A percentile compares a stretch with the other conserved stretches of the same genome.
Conservation (phyloP, 2,888 invertebrate genomes). For the Apodemia hepburni region DNA sequence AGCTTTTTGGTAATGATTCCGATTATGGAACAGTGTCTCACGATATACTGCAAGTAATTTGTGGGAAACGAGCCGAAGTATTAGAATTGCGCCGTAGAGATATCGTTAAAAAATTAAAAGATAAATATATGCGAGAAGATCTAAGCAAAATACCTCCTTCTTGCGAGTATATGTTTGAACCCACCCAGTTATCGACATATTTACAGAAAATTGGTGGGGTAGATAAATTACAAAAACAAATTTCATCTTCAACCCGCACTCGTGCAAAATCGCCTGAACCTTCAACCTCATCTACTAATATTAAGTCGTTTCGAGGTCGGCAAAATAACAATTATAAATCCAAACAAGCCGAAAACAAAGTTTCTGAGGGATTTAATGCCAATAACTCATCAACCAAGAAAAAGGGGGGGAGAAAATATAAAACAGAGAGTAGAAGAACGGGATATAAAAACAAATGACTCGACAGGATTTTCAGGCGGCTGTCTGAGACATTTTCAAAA, state of each 20-base stretch:
- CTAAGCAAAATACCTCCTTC: conserved; percentile 20
- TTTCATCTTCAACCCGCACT: neutral
- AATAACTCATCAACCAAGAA: conserved; percentile 38
- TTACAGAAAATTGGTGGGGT: conserved; percentile 17
- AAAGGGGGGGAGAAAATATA: conserved; percentile 6
- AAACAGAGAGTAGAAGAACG: neutral
- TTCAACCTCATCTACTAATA: conserved; percentile 2
- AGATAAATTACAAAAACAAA: conserved; percentile 11
- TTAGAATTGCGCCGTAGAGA: conserved; percentile 15
- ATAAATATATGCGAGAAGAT: conserved; percentile 16
- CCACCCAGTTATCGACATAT: conserved; percentile 8
- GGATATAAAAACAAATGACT: conserved; percentile 1
- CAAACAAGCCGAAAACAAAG: neutral
- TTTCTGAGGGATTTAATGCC: conserved; percentile 17
- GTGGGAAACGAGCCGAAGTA: neutral
- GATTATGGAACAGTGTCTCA: conserved; percentile 24
- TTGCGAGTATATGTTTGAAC: conserved; percentile 24
- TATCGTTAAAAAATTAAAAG: conserved; percentile 12
- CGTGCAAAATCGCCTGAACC: conserved; percentile 12
- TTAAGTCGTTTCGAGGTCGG: neutral
- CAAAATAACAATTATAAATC: neutral
- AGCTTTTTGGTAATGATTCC: conserved; percentile 24
- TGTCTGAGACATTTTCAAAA: conserved; percentile 20
- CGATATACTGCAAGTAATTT: conserved; percentile 27
- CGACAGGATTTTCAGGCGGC: conserved; percentile 19